These are phyloP conservation scores for Tetheella fluctuosa DNA, from an alignment of 2,888 invertebrate species.

Conservation along the genomic window DNA sequence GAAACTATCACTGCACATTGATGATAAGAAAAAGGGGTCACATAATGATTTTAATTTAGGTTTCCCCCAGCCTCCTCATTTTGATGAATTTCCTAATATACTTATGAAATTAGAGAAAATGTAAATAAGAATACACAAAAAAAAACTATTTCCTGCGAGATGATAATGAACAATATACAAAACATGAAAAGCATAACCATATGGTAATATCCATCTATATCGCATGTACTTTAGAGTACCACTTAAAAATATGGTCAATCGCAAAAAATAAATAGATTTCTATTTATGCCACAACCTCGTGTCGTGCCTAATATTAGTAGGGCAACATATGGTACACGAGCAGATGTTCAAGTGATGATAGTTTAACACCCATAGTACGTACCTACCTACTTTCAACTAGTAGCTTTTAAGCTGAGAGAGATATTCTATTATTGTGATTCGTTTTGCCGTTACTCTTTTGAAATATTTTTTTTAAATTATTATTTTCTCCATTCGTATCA, in stretches of 20 bases:
- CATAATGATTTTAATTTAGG: not conserved
- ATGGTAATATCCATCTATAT: too few species aligned
- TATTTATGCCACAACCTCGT: not conserved
- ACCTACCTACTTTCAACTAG: not conserved
- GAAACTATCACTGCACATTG: not conserved
- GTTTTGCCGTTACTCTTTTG: not conserved
- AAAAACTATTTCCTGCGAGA: too few species aligned
- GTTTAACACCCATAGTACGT: not conserved
- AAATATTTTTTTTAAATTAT: not conserved
- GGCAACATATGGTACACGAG: constrained; percentile 7
- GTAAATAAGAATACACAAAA: too few species aligned
- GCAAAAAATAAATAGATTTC: not conserved
- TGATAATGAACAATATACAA: too few species aligned
- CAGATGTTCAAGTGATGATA: constrained; percentile 7
- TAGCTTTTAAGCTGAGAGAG: not conserved
- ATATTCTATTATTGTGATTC: not conserved
- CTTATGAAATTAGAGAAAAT: too few species aligned
- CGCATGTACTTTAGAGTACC: too few species aligned
- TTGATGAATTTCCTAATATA: not conserved
- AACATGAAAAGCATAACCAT: too few species aligned
- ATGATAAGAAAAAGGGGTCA: not conserved
- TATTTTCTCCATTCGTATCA: too few species aligned
- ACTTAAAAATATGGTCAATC: not conserved
- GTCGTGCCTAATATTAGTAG: constrained; percentile 6
- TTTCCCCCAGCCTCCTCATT: not conserved